Evolutionary conservation across 2,888 invertebrate species (phyloP).

Genomic region (Craniophora ligustri): DNA sequence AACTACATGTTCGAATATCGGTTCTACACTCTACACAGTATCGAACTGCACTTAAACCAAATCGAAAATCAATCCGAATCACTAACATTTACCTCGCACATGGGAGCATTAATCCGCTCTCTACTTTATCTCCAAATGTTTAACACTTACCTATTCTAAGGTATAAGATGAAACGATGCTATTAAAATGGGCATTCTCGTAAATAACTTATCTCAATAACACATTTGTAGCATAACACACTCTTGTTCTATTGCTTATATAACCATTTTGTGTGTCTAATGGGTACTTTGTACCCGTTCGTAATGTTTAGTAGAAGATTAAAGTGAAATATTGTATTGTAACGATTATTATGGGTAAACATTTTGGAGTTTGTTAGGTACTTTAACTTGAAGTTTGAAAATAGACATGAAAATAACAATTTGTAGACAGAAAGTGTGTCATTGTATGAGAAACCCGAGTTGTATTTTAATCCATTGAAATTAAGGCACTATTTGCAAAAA

Average conservation of each 20-base stretch:
- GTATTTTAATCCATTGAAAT: no score
- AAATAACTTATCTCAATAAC: slow-evolving; percentile 48
- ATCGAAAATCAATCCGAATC: slow-evolving; percentile 43
- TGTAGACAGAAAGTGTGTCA: no score
- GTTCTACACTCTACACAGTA: not conserved
- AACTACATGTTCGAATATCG: not conserved
- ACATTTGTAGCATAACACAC: slow-evolving; percentile 33
- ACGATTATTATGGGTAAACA: slow-evolving; percentile 3
- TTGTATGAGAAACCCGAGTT: no score
- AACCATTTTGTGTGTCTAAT: slow-evolving; percentile 25
- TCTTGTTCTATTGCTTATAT: slow-evolving; percentile 35
- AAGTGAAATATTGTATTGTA: slow-evolving; percentile 35
- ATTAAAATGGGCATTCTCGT: slow-evolving; percentile 39
- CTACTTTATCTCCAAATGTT: slow-evolving; percentile 42
- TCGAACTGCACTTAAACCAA: slow-evolving; percentile 10
- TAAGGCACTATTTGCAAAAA: no score
- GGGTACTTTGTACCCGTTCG: slow-evolving; percentile 13
- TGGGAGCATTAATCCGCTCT: slow-evolving; percentile 19
- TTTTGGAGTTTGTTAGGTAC: not conserved
- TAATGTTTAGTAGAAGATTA: slow-evolving; percentile 31
- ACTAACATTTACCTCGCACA: slow-evolving; percentile 23
- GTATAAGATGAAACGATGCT: slow-evolving; percentile 13
- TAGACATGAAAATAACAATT: not conserved
- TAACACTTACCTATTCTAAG: slow-evolving; percentile 22
- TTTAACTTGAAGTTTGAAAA: not conserved